A percentile compares a stretch with the other conserved stretches of the same genome.
Evolutionary conservation across 2,113 vertebrate genomes (phyloP).

Genomic region (Benitochromis conjunctus): DNA sequence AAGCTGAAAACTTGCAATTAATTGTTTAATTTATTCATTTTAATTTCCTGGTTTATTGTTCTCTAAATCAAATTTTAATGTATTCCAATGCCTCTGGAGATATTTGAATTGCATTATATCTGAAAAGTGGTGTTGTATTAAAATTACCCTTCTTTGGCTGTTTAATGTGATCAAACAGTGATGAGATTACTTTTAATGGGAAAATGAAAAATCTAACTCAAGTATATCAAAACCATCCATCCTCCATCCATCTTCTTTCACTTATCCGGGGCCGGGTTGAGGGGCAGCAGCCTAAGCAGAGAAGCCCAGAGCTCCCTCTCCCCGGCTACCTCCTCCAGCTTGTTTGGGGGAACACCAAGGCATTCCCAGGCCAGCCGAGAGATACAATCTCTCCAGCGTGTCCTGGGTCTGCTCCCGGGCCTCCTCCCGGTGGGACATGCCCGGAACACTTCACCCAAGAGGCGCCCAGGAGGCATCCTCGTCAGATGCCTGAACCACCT

Average conservation of each 20-base stretch:
- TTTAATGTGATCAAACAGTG: neutral
- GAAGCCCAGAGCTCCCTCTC: neutral
- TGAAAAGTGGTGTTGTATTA: neutral
- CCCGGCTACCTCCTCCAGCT: neutral
- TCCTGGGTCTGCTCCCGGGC: neutral
- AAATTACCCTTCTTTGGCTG: neutral
- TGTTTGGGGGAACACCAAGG: neutral
- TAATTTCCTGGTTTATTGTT: neutral
- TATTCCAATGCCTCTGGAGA: neutral
- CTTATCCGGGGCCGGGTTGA: neutral
- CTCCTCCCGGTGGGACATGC: neutral
- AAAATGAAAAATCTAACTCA: neutral
- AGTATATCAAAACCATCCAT: neutral
- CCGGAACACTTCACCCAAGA: neutral
- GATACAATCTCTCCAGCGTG: neutral
- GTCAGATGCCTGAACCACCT: neutral
- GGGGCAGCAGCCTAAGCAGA: neutral
- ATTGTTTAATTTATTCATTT: neutral
- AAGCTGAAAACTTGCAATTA: neutral
- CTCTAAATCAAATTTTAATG: neutral
- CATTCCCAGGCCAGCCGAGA: neutral
- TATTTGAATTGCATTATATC: too few relatives aligned
- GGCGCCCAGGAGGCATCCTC: neutral
- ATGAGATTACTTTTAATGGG: neutral
- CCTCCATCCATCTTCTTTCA: neutral